Conservation (phyloP, 2,113 vertebrate species). For the Channa argus region DNA sequence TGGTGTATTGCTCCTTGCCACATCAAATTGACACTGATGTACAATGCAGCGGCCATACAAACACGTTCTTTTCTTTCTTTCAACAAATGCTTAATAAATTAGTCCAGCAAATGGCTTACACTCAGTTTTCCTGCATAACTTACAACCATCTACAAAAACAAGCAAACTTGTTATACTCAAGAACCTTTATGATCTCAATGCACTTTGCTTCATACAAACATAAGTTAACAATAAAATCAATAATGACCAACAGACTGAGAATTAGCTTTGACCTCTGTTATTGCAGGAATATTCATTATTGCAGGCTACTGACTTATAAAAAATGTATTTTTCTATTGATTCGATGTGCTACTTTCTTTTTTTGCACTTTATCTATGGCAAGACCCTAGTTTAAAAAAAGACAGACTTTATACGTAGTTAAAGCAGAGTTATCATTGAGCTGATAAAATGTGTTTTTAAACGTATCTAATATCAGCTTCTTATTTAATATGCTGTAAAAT, state of each 20-base stretch:
- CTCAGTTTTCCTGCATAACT: slow-evolving; percentile 31
- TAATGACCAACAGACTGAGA: neutral
- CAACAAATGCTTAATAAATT: slow-evolving; percentile 22
- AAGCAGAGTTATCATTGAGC: neutral
- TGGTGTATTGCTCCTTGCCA: slow-evolving; percentile 51
- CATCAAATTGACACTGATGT: slow-evolving; percentile 60
- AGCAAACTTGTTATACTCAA: slow-evolving; percentile 33
- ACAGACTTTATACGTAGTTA: neutral
- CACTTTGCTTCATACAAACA: slow-evolving; percentile 27
- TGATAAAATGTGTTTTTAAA: neutral
- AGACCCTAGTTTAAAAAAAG: neutral
- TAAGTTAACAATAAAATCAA: slow-evolving; percentile 30
- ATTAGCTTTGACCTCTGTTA: slow-evolving; percentile 21
- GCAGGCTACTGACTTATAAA: neutral
- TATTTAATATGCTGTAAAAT: no score
- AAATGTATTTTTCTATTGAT: no score
- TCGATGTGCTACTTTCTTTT: no score
- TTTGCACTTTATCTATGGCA: neutral
- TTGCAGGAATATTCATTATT: neutral
- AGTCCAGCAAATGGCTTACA: slow-evolving; percentile 37
- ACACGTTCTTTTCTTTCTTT: slow-evolving; percentile 1
- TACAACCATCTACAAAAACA: slow-evolving; percentile 41
- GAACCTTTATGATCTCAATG: slow-evolving; percentile 15
- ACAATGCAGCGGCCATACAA: slow-evolving; percentile 23
- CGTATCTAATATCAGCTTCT: neutral